Evolutionary conservation across 1,140 invertebrate genomes (phyloP), one percentile per base, ranked within the genome.

Genomic region (Drosophila pruinosa): DNA sequence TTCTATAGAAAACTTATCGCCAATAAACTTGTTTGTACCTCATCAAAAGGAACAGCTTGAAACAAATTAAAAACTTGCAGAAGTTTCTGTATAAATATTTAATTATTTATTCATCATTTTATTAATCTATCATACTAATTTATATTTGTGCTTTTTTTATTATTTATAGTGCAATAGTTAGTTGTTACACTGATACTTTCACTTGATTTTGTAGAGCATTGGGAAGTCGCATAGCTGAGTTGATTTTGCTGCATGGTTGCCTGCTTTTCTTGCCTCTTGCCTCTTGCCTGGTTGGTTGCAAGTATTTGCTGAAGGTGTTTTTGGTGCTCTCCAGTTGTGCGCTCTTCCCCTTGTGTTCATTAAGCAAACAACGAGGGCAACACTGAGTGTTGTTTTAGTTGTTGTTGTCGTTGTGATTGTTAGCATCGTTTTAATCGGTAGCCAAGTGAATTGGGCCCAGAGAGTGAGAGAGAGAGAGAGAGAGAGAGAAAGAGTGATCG

Each of bases 351-450:
- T 47, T 41, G 28, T 82, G 77, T 72, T 86, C 76, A 86, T 76
- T 86, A 80, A 76, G 63, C 76, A 80, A 85, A 86, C 80, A 83
- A 48, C 59, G 41, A 76, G 41, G 69, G 26, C 17, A 53, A 26
- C 17, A 22, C 24, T 24, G 15, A 38, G 24, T 56, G 34, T 26
- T 43, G 61, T 22, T 43, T 17, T 31, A 14, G 14, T 19, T 56
- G 41, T 22, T 47, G 43, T 47, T 43, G 31, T 34, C 31, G 53
- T 34, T 67, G 54, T 38, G 69, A 43, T 68, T 57, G 43, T 69
- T 48, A 50, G 50, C 76, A 80, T 73, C 59, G 59, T 76, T 80
- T 76, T 59, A 85, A 81, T 83, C 80, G 80, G 79, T 78, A 83
- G 80, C 67, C 62, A 48, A 39, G 43, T 26, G 41, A 71, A 71